A percentile compares a stretch with the other conserved stretches of the same genome.
Conservation (phyloP, 2,113 vertebrate genomes). For the Pionites leucogaster region DNA sequence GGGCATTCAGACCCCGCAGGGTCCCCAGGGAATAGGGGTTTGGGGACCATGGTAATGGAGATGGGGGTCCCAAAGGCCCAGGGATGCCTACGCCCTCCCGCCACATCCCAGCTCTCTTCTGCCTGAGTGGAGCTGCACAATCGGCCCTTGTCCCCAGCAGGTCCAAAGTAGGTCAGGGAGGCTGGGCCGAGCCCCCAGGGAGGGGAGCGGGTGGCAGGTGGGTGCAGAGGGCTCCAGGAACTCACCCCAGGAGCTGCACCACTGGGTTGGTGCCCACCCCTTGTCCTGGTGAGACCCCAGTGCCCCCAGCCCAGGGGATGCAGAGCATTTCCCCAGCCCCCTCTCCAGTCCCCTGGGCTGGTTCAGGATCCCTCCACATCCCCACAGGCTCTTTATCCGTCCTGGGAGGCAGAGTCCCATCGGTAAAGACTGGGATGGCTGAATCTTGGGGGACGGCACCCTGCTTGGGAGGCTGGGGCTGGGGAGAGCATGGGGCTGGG, state of each 20-base stretch:
- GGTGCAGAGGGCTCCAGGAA: not conserved
- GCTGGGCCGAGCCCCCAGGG: not conserved
- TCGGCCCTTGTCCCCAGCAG: not conserved
- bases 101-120: constrained; percentile 16
- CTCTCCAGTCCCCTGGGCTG: not conserved
- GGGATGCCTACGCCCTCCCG: accelerated
- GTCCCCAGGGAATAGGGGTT: not conserved
- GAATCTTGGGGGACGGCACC: accelerated
- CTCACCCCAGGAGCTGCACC: not conserved
- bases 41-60: accelerated
- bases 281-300: not conserved
- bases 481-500: accelerated
- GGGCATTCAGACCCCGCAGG: accelerated
- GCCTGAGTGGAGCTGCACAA: constrained; percentile 48
- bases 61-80: accelerated
- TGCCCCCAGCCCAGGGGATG: not conserved
- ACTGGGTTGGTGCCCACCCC: not conserved
- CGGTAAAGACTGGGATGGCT: not conserved
- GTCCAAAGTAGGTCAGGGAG: constrained; percentile 58
- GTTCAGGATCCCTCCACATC: not conserved
- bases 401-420: not conserved
- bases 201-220: not conserved
- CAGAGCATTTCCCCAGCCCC: not conserved
- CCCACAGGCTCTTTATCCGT: not conserved
- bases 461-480: not conserved